Evolutionary conservation across 2,888 invertebrate species (phyloP).

Genomic region (Heliconius ethilla): DNA sequence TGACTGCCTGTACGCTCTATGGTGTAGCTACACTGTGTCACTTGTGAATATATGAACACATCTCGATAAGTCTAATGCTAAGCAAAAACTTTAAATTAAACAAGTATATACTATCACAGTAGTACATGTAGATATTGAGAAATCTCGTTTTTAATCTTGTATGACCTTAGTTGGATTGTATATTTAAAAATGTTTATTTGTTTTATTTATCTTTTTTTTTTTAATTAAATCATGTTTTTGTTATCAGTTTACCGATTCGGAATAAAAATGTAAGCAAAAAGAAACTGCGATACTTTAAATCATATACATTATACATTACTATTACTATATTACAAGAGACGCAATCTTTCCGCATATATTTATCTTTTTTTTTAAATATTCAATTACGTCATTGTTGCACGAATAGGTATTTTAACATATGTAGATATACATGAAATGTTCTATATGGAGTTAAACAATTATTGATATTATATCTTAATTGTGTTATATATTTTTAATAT

Average conservation of each 20-base stretch:
- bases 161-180: neutral
- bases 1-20: constrained; percentile 17
- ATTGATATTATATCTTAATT: too few relatives aligned
- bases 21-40: constrained; percentile 21
- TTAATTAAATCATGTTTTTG: neutral
- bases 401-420: too few relatives aligned
- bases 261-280: neutral
- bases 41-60: constrained; percentile 1
- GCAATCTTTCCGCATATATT: too few relatives aligned
- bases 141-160: neutral
- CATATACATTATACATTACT: neutral
- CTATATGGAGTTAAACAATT: too few relatives aligned
- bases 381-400: too few relatives aligned
- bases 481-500: too few relatives aligned
- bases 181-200: neutral
- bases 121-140: neutral
- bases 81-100: neutral
- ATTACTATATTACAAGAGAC: neutral
- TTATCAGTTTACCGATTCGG: neutral
- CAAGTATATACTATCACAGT: neutral
- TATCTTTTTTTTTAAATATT: too few relatives aligned
- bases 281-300: neutral
- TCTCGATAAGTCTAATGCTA: neutral
- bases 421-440: too few relatives aligned
- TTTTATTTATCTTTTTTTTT: neutral